phyloP scores from a whole-genome alignment of 2,888 invertebrate genomes.

The Ditylenchus weischeri region DNA sequence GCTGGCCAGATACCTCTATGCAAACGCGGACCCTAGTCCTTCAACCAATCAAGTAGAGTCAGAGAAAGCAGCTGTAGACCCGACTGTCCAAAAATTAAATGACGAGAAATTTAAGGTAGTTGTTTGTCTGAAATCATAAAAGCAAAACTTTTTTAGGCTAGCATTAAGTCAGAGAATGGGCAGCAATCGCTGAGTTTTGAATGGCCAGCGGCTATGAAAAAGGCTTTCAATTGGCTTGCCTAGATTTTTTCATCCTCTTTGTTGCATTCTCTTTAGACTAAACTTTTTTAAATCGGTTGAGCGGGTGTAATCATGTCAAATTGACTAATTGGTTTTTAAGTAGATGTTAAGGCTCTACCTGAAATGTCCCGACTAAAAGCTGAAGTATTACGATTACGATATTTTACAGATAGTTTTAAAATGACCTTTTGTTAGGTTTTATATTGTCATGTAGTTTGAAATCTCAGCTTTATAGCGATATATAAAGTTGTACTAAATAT shows the following conservation, averaged over 20 bases:
- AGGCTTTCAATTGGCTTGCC: background rate
- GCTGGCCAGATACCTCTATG: constrained; percentile 47
- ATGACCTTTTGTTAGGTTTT: too few relatives aligned
- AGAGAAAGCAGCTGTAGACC: too few relatives aligned
- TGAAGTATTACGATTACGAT: too few relatives aligned
- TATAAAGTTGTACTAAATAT: too few relatives aligned
- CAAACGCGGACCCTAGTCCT: constrained; percentile 37
- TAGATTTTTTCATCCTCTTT: background rate
- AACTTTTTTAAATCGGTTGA: too few relatives aligned
- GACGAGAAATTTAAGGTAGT: background rate
- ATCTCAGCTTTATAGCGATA: too few relatives aligned
- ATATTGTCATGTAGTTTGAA: too few relatives aligned
- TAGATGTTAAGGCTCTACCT: too few relatives aligned
- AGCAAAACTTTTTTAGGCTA: background rate
- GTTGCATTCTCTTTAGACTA: background rate
- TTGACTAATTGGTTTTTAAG: too few relatives aligned
- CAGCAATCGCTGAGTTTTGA: constrained; percentile 3
- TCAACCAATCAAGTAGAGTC: background rate
- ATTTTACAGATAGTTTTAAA: too few relatives aligned
- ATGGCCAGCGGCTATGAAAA: constrained; percentile 2
- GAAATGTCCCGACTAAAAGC: too few relatives aligned
- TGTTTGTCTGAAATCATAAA: background rate
- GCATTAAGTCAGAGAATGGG: background rate
- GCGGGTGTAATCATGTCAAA: too few relatives aligned
- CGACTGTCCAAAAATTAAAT: background rate